Evolutionary conservation across 1,140 invertebrate species (phyloP), one percentile per base, ranked within the genome.

Genomic region (Dinoponera quadriceps): DNA sequence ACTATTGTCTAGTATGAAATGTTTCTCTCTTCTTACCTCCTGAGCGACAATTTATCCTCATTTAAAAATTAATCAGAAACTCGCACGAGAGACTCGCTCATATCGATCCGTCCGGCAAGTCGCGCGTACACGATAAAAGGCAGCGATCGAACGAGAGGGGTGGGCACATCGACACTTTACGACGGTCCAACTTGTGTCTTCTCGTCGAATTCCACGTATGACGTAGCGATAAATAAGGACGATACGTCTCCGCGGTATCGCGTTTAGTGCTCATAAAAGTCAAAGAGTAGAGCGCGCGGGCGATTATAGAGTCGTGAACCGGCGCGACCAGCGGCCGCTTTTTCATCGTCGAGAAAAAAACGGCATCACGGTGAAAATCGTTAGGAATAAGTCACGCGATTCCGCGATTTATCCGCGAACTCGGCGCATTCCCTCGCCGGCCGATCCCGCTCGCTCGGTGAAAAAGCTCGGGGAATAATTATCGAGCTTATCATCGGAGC

Each of bases 31-130:
- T 69, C 62, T 38, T 25, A n/a, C 25, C 38, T 60, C 54, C 20
- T 20, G 20, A 11, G 18, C 25, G 27, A 29, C 22, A 27, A 73
- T 68, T 81, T 33, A 59, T 78, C 44, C 78, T 78, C 82, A 81
- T 81, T 86, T 77, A 82, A 87, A 87, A 85, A 87, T 87, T 82
- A 88, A 87, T 88, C 85, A 85, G 59, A 81, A 87, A 88, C 59
- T 82, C 77, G 25, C 49, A 20, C 14, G 13, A n/a, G n/a, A n/a
- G n/a, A 65, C 16, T 33, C 33, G 29, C 25, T 65, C 22, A 68
- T 77, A 77, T 78, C 57, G 62, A 77, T 27, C 44, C 22, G 77
- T 55, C n/a, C 16, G 2, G 20, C 4, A 4, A 9, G 14, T 3
- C 25, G 51, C 66, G 55, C 18, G 66, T 22, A 27, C 27, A 69